Evolutionary conservation across 2,888 invertebrate genomes (phyloP).

Genomic region (Heteromyza rotundicornis): DNA sequence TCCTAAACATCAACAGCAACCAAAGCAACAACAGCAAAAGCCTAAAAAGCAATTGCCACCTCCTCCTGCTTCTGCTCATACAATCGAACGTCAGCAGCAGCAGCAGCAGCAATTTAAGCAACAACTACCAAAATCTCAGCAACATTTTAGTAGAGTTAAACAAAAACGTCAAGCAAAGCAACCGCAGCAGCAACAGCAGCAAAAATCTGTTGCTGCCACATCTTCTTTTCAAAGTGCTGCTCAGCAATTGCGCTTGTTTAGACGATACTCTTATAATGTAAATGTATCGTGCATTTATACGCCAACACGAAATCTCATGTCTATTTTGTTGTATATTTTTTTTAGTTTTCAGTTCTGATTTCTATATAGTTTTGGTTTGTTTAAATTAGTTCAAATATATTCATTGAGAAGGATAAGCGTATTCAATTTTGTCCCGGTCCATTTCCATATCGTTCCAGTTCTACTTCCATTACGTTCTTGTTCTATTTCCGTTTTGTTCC

Average conservation of each 20-base stretch:
- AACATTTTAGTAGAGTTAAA: neutral
- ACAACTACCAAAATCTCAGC: neutral
- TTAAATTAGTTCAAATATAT: too few relatives aligned
- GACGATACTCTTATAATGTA: conserved; percentile 60
- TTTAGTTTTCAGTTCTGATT: too few relatives aligned
- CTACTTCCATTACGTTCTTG: too few relatives aligned
- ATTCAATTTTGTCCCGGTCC: too few relatives aligned
- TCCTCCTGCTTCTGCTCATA: too few relatives aligned
- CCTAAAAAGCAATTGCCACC: conserved; percentile 30
- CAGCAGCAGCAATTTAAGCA: conserved; percentile 21
- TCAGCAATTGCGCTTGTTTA: conserved; percentile 57
- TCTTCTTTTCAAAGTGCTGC: conserved; percentile 51
- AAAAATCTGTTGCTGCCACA: conserved; percentile 11
- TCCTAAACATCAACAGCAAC: conserved; percentile 41
- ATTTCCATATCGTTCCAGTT: too few relatives aligned
- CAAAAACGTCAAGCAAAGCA: conserved; percentile 2
- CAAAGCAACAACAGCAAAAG: conserved; percentile 28
- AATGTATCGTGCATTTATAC: conserved; percentile 50
- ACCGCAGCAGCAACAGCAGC: conserved; percentile 11
- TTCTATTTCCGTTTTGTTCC: too few relatives aligned
- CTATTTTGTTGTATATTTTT: too few relatives aligned
- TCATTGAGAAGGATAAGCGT: too few relatives aligned
- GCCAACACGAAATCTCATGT: too few relatives aligned
- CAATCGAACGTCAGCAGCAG: conserved; percentile 27
- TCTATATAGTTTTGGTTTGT: too few relatives aligned